Evolutionary conservation across 2,888 invertebrate genomes (phyloP).

Genomic region (Synanthedon vespiformis): DNA sequence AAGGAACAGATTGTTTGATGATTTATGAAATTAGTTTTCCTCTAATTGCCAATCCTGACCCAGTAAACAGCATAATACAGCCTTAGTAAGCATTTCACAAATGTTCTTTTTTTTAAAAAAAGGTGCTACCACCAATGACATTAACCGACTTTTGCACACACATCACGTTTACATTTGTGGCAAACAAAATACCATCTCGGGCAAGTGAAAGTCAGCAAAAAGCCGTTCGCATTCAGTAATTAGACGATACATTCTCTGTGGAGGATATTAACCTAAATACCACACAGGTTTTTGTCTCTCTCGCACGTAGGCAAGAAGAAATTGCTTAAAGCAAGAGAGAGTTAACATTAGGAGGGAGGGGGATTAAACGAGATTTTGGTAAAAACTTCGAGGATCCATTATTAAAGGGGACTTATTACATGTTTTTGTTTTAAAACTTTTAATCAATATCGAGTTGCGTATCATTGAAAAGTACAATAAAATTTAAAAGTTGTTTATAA

Average conservation of each 20-base stretch:
- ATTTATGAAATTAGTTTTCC: neutral
- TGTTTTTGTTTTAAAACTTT: conserved; percentile 3
- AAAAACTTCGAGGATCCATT: neutral
- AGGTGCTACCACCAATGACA: neutral
- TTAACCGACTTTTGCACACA: neutral
- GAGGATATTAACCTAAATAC: conserved; percentile 41
- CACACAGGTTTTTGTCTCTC: conserved; percentile 24
- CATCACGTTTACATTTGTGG: neutral
- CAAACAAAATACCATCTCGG: neutral
- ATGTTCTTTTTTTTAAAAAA: neutral
- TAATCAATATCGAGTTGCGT: no score
- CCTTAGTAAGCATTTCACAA: neutral
- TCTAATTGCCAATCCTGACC: neutral
- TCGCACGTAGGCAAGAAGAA: conserved; percentile 17
- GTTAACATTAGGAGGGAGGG: neutral
- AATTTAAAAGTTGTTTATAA: no score
- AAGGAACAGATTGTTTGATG: no score
- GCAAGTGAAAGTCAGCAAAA: conserved; percentile 17
- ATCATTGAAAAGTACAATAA: no score
- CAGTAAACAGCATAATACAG: neutral
- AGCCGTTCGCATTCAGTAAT: conserved; percentile 33
- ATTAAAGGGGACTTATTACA: neutral
- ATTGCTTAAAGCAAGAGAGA: conserved; percentile 5
- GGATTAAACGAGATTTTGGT: neutral
- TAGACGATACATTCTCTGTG: conserved; percentile 40